Percentiles rank a stretch among this genome's conserved stretches.
Evolutionary conservation across 2,888 invertebrate genomes (phyloP).

Genomic region (Macaria liturata): DNA sequence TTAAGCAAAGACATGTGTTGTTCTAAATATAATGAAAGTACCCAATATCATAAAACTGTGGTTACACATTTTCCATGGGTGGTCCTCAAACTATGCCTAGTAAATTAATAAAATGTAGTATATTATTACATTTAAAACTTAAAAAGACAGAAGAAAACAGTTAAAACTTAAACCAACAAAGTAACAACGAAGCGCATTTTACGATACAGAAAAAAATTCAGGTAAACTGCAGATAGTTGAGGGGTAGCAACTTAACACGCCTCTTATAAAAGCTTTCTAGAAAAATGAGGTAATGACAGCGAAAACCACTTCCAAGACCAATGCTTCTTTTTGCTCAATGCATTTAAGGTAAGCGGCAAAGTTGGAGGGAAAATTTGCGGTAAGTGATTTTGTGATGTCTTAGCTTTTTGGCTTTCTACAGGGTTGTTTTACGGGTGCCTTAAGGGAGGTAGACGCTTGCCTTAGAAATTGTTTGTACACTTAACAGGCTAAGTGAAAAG

Average conservation of each 20-base stretch:
- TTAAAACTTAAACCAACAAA: too few relatives aligned
- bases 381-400: constrained; percentile 35
- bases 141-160: too few relatives aligned
- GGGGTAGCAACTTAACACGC: constrained; percentile 50
- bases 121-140: too few relatives aligned
- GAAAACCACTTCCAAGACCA: constrained; percentile 63
- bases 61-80: too few relatives aligned
- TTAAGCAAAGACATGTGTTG: too few relatives aligned
- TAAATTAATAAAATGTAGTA: too few relatives aligned
- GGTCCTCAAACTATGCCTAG: too few relatives aligned
- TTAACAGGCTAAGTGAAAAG: not conserved
- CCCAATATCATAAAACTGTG: too few relatives aligned
- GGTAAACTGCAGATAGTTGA: constrained; percentile 58
- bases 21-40: too few relatives aligned
- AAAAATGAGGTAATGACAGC: constrained; percentile 68
- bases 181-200: too few relatives aligned
- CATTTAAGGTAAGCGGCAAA: constrained; percentile 46
- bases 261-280: constrained; percentile 60
- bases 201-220: constrained; percentile 45
- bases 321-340: constrained; percentile 61
- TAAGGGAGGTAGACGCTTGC: constrained; percentile 7
- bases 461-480: constrained; percentile 11
- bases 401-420: constrained; percentile 25
- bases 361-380: constrained; percentile 31
- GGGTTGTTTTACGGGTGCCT: constrained; percentile 19